Percentiles rank a stretch among this genome's conserved stretches.
Evolutionary conservation across 1,140 invertebrate genomes (phyloP).

Genomic region (Tetragnatha versicolor): DNA sequence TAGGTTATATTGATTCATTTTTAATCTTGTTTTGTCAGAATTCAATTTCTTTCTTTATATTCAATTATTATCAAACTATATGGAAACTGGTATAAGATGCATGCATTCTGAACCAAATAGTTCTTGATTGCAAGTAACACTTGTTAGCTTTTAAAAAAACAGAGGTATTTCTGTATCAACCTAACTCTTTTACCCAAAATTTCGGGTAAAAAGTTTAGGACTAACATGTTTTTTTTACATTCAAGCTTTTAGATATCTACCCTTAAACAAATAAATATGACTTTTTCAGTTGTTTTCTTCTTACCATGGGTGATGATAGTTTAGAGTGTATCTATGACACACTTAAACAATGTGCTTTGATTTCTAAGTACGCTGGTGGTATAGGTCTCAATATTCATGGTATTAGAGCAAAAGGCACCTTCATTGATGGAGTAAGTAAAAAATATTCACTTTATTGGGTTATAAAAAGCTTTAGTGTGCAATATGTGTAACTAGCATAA

Average conservation of each 20-base stretch:
- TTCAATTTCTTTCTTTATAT: too few relatives aligned
- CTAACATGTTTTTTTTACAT: neutral
- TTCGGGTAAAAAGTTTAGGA: too few relatives aligned
- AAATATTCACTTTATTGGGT: neutral
- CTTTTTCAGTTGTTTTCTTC: conserved; percentile 82
- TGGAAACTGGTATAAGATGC: too few relatives aligned
- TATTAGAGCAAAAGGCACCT: conserved; percentile 89
- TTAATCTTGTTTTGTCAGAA: too few relatives aligned
- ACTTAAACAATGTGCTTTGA: conserved; percentile 91
- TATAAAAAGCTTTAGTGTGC: neutral
- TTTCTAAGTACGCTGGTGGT: conserved; percentile 96
- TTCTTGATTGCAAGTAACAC: too few relatives aligned
- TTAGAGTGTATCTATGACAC: conserved; percentile 98
- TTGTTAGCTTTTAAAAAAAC: too few relatives aligned
- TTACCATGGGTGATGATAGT: conserved; percentile 95
- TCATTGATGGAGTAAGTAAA: conserved; percentile 78
- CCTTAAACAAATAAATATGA: neutral
- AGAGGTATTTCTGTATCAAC: too few relatives aligned
- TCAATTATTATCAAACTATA: too few relatives aligned
- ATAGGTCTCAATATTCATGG: conserved; percentile 97
- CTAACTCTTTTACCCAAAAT: too few relatives aligned
- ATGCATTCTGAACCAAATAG: too few relatives aligned
- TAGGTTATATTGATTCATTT: too few relatives aligned
- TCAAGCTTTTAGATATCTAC: neutral
- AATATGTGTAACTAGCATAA: neutral